Percentiles rank a stretch among this genome's conserved stretches.
These are phyloP conservation scores for Bufo bufo DNA, from an alignment of 2,113 vertebrate genomes.

Conservation along the genomic window DNA sequence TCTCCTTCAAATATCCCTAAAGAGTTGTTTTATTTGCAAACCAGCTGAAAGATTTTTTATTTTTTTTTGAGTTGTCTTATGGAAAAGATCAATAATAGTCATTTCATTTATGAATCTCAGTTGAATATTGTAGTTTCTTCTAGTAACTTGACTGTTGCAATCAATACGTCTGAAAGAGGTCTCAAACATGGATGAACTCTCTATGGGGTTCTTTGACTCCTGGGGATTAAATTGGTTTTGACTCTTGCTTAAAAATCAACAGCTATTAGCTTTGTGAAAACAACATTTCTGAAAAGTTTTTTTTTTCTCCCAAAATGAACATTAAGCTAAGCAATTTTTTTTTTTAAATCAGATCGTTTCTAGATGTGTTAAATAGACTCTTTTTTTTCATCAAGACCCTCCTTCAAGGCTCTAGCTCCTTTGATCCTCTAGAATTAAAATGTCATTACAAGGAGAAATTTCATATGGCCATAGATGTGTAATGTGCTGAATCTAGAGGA, in stretches of 20 bases:
- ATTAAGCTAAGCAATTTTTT: background rate
- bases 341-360: background rate
- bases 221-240: slow-evolving; percentile 16
- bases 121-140: slow-evolving; percentile 49
- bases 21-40: slow-evolving; percentile 47
- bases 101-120: slow-evolving; percentile 57
- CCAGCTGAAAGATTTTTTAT: slow-evolving; percentile 24
- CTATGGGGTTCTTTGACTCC: slow-evolving; percentile 3
- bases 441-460: no score
- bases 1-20: background rate
- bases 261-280: slow-evolving; percentile 25
- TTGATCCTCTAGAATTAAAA: no score
- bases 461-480: no score
- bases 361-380: no score
- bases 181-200: slow-evolving; percentile 28
- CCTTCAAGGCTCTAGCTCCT: no score
- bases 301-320: background rate
- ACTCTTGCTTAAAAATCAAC: slow-evolving; percentile 18
- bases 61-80: slow-evolving; percentile 37
- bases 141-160: slow-evolving; percentile 37
- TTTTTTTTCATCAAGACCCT: no score
- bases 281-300: background rate
- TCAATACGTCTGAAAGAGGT: slow-evolving; percentile 42
- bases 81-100: slow-evolving; percentile 53
- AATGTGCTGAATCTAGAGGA: no score